Percentiles rank a stretch among this genome's conserved stretches.
Conservation (phyloP, 2,113 vertebrate species). For the Dunckerocampus dactyliophorus region DNA sequence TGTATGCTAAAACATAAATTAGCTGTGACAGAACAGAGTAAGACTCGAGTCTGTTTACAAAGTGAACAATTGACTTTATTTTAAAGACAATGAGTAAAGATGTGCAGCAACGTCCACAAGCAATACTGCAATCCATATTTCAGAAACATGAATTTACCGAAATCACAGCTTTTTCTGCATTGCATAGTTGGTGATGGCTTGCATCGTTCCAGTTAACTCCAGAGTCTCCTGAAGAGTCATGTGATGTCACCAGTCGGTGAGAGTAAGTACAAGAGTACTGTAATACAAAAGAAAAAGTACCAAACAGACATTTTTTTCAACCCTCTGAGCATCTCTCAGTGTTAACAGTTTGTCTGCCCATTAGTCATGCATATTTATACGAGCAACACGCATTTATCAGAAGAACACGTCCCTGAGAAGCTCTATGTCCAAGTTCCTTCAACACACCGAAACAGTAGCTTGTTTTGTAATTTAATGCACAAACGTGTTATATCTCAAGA, state of each 20-base stretch:
- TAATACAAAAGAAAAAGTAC: too few relatives aligned
- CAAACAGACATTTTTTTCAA: too few relatives aligned
- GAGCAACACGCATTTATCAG: neutral
- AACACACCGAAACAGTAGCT: neutral
- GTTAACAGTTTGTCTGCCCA: neutral
- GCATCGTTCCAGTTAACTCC: constrained; percentile 17
- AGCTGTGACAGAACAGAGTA: neutral
- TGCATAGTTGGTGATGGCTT: constrained; percentile 6
- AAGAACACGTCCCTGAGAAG: constrained; percentile 33
- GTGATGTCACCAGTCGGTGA: neutral
- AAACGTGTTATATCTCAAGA: neutral
- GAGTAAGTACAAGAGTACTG: neutral
- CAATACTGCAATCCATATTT: neutral
- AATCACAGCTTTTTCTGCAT: constrained; percentile 13
- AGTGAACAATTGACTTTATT: constrained; percentile 56
- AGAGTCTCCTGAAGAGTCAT: neutral
- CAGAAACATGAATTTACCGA: constrained; percentile 1
- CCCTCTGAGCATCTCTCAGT: too few relatives aligned
- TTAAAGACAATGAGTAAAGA: constrained; percentile 30
- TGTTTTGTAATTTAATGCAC: constrained; percentile 8
- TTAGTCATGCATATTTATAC: neutral
- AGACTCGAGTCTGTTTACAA: constrained; percentile 17
- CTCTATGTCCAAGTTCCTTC: neutral
- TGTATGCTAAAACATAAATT: neutral
- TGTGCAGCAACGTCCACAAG: constrained; percentile 13